Evolutionary conservation across 2,797 vertebrate genomes (phyloP), one percentile per base, ranked within the genome.

Genomic region (Eulemur rubriventer): DNA sequence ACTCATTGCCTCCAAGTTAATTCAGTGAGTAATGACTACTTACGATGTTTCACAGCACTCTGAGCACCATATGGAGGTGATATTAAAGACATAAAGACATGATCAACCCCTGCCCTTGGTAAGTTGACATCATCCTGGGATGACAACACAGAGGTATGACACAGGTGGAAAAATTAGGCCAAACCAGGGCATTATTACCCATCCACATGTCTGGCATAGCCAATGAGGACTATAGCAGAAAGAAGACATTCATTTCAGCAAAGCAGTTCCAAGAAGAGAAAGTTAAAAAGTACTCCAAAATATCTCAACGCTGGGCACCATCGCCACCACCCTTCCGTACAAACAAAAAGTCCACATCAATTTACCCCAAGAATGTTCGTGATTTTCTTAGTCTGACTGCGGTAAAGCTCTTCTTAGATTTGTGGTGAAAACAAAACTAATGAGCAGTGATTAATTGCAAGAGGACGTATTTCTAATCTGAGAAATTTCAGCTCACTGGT

Each of bases 361-460:
- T 55, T 75, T 55, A 86, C 48, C 28, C 67, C 41, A 92, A 78
- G 46, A 86, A 72, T 24, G 20, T 35, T 70, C 33, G 52, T 16
- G 2, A 78, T 35, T 65, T 89, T 80, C 82, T 17, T 1, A 28
- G 61, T 91, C 55, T 80, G 38, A 55, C 55, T 50, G 4, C 6
- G 2, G 20, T 33, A 24, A 69, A 89, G 1, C n/a, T 80, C 70
- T 94, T 80, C 88, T 95, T 69, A 35, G 0, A 90, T 90, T 78
- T 59, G 78, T 13, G 24, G 33, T 46, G 18, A 83, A 75, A 84
- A 81, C 70, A 94, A 85, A 97, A 89, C 28, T 63, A 92, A 57
- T 35, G 33, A 96, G 69, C 59, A 96, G 80, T 92, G 57, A 86
- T 46, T 93, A 93, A 95, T 35, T 55, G 16, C 41, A 88, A 92